Base-by-base conservation (phyloP, 2,888 invertebrate genomes). In the Prenolepis imparis region DNA sequence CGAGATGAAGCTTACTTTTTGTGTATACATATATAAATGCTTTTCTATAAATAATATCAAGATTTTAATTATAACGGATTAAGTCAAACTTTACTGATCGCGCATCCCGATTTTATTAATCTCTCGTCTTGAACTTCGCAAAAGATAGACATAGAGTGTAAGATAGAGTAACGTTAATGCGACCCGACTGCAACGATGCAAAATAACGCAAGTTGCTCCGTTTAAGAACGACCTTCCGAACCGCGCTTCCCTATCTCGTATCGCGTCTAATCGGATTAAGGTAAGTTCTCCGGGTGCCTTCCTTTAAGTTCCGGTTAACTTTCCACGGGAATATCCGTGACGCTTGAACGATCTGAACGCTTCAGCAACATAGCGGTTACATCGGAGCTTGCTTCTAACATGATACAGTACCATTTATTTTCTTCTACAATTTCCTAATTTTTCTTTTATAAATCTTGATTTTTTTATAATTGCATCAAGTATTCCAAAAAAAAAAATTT, bases 261-360 rank as follows among this genome's bases (percentile, higher is more conserved):
- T 78, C 85, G 24, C 78, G 41, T 39, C 48, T 86, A 86, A 86
- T 83, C 86, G 74, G 86, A 86, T 86, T 83, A 86, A 59, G 74
- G 63, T 63, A 78, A 86, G 78, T 86, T 86, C 72, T 52, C 83
- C 32, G 21, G 21, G 48, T 68, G 61, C 83, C 75, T 86, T 75
- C 86, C 86, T 59, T 41, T 72, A 74, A 83, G 73, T 86, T 74
- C 52, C 48, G 61, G 83, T 61, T 59, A 86, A 86, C 86, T 86
- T 83, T 86, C 61, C 44, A 64, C 28, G 52, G 61, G 63, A 66
- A 59, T 85, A 72, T 80, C 72, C 78, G 67, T 70, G 55, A 80
- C 52, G 52, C 74, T 80, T 32, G 44, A 48, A 44, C 63, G 74
- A 74, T 81, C 63, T 39, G 21, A 75, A 74, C 81, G 75, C 81